These are phyloP conservation scores for Drosophila kikkawai DNA, from an alignment of 1,140 invertebrate species.

Conservation along the genomic window DNA sequence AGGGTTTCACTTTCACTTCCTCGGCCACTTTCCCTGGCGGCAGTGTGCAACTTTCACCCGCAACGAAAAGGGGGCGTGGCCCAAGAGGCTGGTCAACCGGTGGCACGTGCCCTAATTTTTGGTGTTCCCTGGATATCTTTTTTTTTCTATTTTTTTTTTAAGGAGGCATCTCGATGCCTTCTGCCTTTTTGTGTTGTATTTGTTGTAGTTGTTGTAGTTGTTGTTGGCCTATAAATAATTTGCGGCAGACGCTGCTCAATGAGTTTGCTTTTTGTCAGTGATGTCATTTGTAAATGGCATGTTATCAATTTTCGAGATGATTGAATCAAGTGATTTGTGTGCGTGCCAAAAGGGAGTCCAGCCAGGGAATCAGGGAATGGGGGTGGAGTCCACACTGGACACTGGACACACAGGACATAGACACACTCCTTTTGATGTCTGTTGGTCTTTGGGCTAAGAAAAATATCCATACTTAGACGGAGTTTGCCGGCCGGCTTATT, in stretches of 20 bases:
- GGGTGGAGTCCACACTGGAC: not conserved
- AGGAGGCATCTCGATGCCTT: conserved; percentile 16
- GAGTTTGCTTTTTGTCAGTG: conserved; percentile 69
- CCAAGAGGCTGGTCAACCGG: conserved; percentile 66
- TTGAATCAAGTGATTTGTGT: conserved; percentile 84
- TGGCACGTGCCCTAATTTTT: conserved; percentile 81
- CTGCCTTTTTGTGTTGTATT: conserved; percentile 63
- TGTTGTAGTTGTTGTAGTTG: conserved; percentile 16
- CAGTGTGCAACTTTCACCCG: conserved; percentile 65
- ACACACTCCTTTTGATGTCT: conserved; percentile 60
- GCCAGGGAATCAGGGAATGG: not conserved
- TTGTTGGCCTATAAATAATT: conserved; percentile 71
- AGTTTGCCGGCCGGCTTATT: conserved; percentile 70
- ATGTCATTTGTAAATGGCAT: conserved; percentile 85
- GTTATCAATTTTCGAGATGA: conserved; percentile 85
- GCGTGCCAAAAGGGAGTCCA: conserved; percentile 63
- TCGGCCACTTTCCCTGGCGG: conserved; percentile 50
- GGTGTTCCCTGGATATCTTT: not conserved
- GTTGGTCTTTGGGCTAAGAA: conserved; percentile 69
- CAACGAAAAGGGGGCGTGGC: conserved; percentile 27
- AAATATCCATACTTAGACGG: conserved; percentile 22
- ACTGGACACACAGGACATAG: not conserved
- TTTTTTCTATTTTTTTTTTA: not conserved
- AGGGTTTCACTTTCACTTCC: conserved; percentile 71
- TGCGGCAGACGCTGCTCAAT: conserved; percentile 74